phyloP scores from a whole-genome alignment of 2,888 invertebrate genomes.

The Pammene fasciana region DNA sequence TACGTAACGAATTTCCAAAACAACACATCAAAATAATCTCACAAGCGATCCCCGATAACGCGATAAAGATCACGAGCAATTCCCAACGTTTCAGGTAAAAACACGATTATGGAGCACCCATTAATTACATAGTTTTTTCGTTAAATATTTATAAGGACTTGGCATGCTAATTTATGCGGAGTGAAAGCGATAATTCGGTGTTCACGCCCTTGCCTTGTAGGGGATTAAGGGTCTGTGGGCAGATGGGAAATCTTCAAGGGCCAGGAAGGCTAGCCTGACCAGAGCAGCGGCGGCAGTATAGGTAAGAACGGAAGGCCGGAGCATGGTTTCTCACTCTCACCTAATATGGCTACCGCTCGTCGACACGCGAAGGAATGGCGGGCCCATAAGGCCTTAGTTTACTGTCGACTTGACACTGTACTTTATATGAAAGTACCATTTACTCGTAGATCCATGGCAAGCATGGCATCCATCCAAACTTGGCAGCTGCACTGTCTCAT shows the following conservation, averaged over 20 bases:
- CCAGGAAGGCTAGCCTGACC: too few species aligned
- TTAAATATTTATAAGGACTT: constrained; percentile 62
- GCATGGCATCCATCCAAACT: too few species aligned
- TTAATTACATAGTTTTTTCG: constrained; percentile 61
- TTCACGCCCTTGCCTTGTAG: constrained; percentile 40
- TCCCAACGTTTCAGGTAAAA: constrained; percentile 61
- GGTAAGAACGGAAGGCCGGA: too few species aligned
- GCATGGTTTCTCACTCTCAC: too few species aligned
- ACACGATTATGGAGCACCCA: constrained; percentile 57
- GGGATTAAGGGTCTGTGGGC: constrained; percentile 24
- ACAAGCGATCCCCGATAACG: constrained; percentile 55
- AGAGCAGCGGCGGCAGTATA: too few species aligned
- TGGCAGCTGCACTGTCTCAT: too few species aligned
- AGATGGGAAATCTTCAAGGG: constrained; percentile 4
- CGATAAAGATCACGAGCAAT: constrained; percentile 61
- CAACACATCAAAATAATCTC: constrained; percentile 55
- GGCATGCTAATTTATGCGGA: constrained; percentile 72
- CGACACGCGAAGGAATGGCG: too few species aligned
- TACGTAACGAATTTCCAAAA: constrained; percentile 49
- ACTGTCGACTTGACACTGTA: too few species aligned
- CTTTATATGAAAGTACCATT: too few species aligned
- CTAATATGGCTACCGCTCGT: too few species aligned
- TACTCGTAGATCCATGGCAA: too few species aligned
- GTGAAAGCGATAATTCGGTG: constrained; percentile 72
- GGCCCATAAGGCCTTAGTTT: too few species aligned